Evolutionary conservation across 2,888 invertebrate genomes (phyloP).

Genomic region (Bombylius major): DNA sequence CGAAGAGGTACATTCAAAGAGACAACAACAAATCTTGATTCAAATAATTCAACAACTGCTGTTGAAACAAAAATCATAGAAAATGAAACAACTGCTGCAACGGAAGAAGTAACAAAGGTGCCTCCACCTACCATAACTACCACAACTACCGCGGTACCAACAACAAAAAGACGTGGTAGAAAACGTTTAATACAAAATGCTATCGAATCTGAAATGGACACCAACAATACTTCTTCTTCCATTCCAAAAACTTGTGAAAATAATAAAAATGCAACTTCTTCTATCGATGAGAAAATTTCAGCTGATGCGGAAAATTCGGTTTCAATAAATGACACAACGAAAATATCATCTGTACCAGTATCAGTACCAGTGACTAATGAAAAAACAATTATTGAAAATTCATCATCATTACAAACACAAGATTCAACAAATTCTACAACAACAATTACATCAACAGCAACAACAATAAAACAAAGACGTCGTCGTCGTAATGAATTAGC

Average conservation of each 20-base stretch:
- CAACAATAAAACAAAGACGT: slow-evolving; percentile 26
- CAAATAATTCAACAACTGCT: background rate
- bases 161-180: background rate
- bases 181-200: background rate
- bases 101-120: background rate
- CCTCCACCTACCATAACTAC: too few species aligned
- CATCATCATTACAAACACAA: too few species aligned
- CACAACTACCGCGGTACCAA: background rate
- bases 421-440: background rate
- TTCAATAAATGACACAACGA: too few species aligned
- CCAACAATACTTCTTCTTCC: too few species aligned
- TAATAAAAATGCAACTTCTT: too few species aligned
- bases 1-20: background rate
- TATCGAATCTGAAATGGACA: background rate
- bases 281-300: too few species aligned
- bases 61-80: background rate
- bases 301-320: too few species aligned
- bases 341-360: too few species aligned
- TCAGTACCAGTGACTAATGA: too few species aligned
- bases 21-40: background rate
- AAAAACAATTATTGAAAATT: too few species aligned
- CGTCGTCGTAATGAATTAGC: slow-evolving; percentile 36
- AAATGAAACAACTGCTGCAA: background rate
- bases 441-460: background rate
- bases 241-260: too few species aligned